Evolutionary conservation across 2,797 vertebrate genomes (phyloP).

Genomic region (Periparus ater): DNA sequence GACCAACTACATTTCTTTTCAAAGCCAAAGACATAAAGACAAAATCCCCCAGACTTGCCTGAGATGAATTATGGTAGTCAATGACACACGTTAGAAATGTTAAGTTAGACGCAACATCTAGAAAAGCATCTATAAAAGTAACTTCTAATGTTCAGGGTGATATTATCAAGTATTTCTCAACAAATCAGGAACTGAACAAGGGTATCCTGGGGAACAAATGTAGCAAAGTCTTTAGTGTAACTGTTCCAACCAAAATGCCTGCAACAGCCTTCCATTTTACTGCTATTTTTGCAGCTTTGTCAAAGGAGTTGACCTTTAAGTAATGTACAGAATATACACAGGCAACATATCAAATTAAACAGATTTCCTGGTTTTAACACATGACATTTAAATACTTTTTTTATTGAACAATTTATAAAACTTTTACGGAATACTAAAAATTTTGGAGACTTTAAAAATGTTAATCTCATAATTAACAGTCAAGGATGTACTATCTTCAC

Average conservation of each 20-base stretch:
- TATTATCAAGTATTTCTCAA: not conserved
- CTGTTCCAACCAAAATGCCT: not conserved
- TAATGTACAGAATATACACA: constrained; percentile 42
- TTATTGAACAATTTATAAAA: constrained; percentile 71
- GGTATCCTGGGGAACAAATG: not conserved
- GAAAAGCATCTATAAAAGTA: not conserved
- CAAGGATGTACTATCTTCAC: constrained; percentile 36
- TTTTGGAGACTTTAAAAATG: constrained; percentile 68
- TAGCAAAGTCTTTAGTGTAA: not conserved
- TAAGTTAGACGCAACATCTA: not conserved
- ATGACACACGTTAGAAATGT: not conserved
- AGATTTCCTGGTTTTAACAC: constrained; percentile 60
- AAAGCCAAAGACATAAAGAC: not conserved
- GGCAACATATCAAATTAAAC: constrained; percentile 48
- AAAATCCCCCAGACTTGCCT: not conserved
- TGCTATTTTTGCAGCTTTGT: constrained; percentile 50
- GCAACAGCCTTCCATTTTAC: constrained; percentile 38
- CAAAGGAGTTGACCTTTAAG: constrained; percentile 62
- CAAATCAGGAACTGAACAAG: not conserved
- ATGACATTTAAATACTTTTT: constrained; percentile 63
- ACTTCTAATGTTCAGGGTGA: not conserved
- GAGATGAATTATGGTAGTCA: not conserved
- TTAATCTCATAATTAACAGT: constrained; percentile 76
- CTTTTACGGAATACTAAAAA: constrained; percentile 62
- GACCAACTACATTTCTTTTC: not conserved